Evolutionary conservation across 1,140 invertebrate species (phyloP), one percentile per base, ranked within the genome.

Genomic region (Zaprionus nigranus): DNA sequence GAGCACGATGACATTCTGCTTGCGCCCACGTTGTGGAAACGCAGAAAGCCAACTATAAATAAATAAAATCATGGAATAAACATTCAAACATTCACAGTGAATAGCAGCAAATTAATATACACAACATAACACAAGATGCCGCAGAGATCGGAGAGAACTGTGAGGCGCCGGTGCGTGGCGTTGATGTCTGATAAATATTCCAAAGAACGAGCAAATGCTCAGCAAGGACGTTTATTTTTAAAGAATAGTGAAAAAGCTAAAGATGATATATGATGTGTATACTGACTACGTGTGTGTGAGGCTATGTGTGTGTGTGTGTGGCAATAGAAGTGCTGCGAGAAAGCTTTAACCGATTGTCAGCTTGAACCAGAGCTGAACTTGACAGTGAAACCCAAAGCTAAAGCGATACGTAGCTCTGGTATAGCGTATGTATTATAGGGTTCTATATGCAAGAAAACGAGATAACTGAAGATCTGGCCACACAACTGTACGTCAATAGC

Each of bases 151-250:
- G 53, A 30, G 38, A 61, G 60, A 63, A 46, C 38, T 24, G 66
- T 12, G 22, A 62, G 38, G 69, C 46, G 63, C 54, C 49, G 59
- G 67, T 82, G 64, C 70, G 58, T 79, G 69, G 15, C 56, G 64
- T 17, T 40, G 56, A 22, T 60, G 71, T 67, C 53, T 61, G 64
- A 68, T 74, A 61, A 57, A 67, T 74, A 30, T 60, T 51, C 30
- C 34, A 43, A 60, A 60, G 34, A 46, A 46, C 40, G 40, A 46
- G 57, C 57, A 56, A 62, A 64, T 70, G 73, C 56, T 60, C 38
- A 22, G 75, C 84, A 88, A 88, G 84, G 84, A 81, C 85, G 84
- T 88, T 88, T 88, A 88, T 88, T 88, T 88, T 75, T 57, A 81
- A 68, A 54, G 64, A 22, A n/a, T 75, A 64, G 49, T 49, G 75